These are phyloP conservation scores for Periophthalmus modestus DNA, from an alignment of 2,113 vertebrate genomes.

Conservation along the genomic window DNA sequence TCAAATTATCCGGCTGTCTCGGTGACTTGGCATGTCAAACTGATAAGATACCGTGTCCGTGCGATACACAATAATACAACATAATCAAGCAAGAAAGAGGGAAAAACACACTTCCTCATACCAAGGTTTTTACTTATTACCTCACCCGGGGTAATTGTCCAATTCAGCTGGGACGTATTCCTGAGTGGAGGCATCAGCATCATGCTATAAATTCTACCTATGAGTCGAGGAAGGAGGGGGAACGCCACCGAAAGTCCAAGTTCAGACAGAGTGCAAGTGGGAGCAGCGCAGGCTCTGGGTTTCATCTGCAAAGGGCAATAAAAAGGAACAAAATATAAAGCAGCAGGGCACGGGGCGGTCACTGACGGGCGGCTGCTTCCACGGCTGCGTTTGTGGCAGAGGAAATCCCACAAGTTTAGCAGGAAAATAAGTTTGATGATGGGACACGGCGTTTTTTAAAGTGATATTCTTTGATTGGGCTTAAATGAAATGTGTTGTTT, in stretches of 20 bases:
- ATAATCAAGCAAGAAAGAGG: slow-evolving; percentile 50
- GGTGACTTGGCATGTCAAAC: slow-evolving; percentile 62
- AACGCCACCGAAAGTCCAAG: slow-evolving; percentile 82
- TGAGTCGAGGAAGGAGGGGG: slow-evolving; percentile 35
- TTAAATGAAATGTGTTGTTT: too few species aligned
- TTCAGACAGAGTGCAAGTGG: slow-evolving; percentile 95
- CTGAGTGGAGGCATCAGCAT: slow-evolving; percentile 87
- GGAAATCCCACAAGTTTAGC: neutral
- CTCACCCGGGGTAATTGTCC: slow-evolving; percentile 85
- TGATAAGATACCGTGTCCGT: slow-evolving; percentile 70
- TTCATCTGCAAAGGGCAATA: slow-evolving; percentile 97
- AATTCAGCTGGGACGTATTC: slow-evolving; percentile 73
- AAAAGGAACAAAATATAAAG: slow-evolving; percentile 67
- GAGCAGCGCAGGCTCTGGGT: slow-evolving; percentile 84
- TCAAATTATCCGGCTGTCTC: slow-evolving; percentile 56
- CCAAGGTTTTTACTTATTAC: slow-evolving; percentile 82
- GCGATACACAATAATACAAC: slow-evolving; percentile 50
- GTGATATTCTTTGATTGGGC: too few species aligned
- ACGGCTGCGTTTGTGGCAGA: neutral
- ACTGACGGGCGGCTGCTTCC: neutral
- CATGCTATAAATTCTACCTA: slow-evolving; percentile 86
- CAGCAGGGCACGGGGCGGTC: neutral
- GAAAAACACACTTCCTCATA: slow-evolving; percentile 78
- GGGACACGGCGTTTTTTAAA: too few species aligned
- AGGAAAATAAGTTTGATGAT: too few species aligned